A percentile compares a stretch with the other conserved stretches of the same genome.
Evolutionary conservation across 1,140 invertebrate species (phyloP).

Genomic region (Rhopalosiphum padi): DNA sequence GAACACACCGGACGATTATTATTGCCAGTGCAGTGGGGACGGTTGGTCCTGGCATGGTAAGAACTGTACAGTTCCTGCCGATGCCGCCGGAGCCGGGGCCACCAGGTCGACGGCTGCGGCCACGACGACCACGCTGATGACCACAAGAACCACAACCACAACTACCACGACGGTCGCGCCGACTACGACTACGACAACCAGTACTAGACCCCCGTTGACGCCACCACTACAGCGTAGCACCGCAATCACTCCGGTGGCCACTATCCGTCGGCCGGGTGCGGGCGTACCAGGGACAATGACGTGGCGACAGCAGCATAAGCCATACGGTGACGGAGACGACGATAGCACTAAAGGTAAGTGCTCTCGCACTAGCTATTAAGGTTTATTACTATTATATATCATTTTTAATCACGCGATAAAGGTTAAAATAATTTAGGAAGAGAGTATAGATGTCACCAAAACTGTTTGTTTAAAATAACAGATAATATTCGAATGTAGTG

Average conservation of each 20-base stretch:
- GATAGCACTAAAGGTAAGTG: neutral
- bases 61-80: slow-evolving; percentile 78
- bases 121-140: neutral
- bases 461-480: neutral
- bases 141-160: neutral
- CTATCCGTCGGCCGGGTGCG: neutral
- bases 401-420: neutral
- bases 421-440: neutral
- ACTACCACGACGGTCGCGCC: neutral
- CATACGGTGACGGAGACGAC: neutral
- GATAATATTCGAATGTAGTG: neutral
- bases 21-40: slow-evolving; percentile 81
- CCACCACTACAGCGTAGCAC: neutral
- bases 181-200: neutral
- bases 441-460: neutral
- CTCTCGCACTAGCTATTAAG: neutral
- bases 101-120: slow-evolving; percentile 64
- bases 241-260: neutral
- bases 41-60: slow-evolving; percentile 80
- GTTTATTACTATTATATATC: neutral
- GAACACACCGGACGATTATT: slow-evolving; percentile 85
- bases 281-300: neutral
- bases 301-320: neutral
- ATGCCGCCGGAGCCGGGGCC: slow-evolving; percentile 63
- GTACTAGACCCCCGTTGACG: neutral